A percentile compares a stretch with the other conserved stretches of the same genome.
phyloP scores from a whole-genome alignment of 2,797 vertebrate genomes.

The Pangasius djambal region DNA sequence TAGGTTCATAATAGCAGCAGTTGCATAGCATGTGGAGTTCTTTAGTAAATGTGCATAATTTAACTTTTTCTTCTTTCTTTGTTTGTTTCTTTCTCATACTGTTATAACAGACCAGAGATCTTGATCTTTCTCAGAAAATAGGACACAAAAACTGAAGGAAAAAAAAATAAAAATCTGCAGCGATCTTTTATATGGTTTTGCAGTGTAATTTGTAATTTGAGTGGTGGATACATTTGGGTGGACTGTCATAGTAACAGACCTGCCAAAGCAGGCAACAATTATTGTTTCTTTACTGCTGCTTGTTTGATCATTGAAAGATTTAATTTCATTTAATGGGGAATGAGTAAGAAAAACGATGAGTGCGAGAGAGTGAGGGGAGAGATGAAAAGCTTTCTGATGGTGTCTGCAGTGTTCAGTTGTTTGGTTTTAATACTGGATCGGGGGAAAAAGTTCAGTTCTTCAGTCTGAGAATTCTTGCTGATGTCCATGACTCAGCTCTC shows the following conservation, averaged over 20 bases:
- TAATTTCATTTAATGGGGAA: neutral
- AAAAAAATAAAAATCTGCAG: neutral
- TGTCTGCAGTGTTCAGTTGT: constrained; percentile 14
- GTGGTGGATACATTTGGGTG: neutral
- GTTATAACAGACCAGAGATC: constrained; percentile 19
- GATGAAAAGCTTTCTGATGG: neutral
- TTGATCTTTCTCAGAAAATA: constrained; percentile 2
- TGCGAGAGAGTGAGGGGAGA: neutral
- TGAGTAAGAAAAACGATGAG: too few relatives aligned
- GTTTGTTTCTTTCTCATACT: constrained; percentile 7
- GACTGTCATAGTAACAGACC: neutral
- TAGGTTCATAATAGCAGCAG: constrained; percentile 40
- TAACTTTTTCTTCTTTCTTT: neutral
- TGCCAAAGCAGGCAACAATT: neutral
- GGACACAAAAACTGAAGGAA: neutral
- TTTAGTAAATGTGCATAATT: constrained; percentile 36
- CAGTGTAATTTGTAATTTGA: constrained; percentile 3
- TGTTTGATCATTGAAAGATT: neutral
- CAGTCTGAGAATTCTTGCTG: constrained; percentile 1
- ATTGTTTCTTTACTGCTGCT: neutral
- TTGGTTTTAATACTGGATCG: constrained; percentile 14
- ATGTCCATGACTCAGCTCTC: constrained; percentile 20
- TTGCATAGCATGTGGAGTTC: constrained; percentile 39
- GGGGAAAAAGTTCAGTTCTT: neutral
- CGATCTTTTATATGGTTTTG: neutral